Evolutionary conservation across 2,888 invertebrate genomes (phyloP).

Genomic region (Spodoptera exigua): DNA sequence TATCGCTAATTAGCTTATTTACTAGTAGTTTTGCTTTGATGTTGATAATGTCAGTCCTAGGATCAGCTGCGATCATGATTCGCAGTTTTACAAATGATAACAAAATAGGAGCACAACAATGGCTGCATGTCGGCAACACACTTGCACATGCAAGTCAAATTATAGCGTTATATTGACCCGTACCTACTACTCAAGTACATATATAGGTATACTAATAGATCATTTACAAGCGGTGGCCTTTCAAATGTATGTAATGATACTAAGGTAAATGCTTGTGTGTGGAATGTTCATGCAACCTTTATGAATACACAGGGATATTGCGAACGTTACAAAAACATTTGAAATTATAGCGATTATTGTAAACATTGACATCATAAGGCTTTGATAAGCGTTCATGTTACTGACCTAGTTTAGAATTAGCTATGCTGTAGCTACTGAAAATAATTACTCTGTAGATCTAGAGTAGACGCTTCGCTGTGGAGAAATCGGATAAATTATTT

Average conservation of each 20-base stretch:
- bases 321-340: conserved; percentile 18
- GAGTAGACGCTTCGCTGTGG: neutral
- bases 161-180: conserved; percentile 19
- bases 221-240: conserved; percentile 24
- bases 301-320: conserved; percentile 33
- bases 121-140: neutral
- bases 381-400: conserved; percentile 14
- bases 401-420: conserved; percentile 4
- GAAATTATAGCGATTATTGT: conserved; percentile 7
- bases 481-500: neutral
- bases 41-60: no score
- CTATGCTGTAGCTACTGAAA: neutral
- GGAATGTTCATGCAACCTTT: conserved; percentile 23
- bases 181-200: neutral
- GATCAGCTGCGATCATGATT: no score
- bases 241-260: conserved; percentile 13
- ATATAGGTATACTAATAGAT: conserved; percentile 2
- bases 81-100: no score
- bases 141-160: conserved; percentile 18
- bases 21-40: no score
- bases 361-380: neutral
- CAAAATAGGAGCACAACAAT: conserved; percentile 3
- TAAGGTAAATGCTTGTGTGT: conserved; percentile 26
- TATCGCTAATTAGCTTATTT: no score
- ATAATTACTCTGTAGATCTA: neutral